phyloP scores from a whole-genome alignment of 2,113 vertebrate genomes.

The Rafetus swinhoei region DNA sequence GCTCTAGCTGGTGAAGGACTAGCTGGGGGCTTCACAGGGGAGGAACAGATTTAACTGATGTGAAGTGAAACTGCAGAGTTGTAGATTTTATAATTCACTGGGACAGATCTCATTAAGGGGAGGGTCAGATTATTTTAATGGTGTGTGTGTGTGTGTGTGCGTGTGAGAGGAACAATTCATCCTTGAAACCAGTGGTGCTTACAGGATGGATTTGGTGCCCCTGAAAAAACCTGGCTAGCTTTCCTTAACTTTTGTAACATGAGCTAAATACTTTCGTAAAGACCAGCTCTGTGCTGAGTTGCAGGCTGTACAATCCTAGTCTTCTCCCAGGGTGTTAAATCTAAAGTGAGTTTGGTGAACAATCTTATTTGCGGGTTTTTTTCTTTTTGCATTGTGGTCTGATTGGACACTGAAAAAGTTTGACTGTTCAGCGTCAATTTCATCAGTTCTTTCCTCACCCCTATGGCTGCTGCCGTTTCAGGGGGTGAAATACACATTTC shows the following conservation, averaged over 20 bases:
- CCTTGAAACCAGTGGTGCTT: background rate
- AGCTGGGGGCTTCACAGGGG: background rate
- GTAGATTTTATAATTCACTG: accelerated
- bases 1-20: accelerated
- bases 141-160: too few species aligned
- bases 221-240: accelerated
- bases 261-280: accelerated
- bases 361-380: background rate
- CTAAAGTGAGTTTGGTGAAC: accelerated
- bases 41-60: background rate
- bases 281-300: accelerated
- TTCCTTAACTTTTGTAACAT: accelerated
- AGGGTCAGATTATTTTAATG: background rate
- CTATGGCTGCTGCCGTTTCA: background rate
- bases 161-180: background rate
- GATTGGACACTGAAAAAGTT: background rate
- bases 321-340: accelerated
- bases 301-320: accelerated
- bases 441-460: background rate
- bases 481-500: background rate
- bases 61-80: background rate
- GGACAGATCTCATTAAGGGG: background rate
- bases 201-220: accelerated
- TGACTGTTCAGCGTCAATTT: background rate
- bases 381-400: background rate